Percentiles rank a stretch among this genome's conserved stretches.
These are phyloP conservation scores for Lithobates pipiens DNA, from an alignment of 2,797 vertebrate genomes.

Conservation along the genomic window DNA sequence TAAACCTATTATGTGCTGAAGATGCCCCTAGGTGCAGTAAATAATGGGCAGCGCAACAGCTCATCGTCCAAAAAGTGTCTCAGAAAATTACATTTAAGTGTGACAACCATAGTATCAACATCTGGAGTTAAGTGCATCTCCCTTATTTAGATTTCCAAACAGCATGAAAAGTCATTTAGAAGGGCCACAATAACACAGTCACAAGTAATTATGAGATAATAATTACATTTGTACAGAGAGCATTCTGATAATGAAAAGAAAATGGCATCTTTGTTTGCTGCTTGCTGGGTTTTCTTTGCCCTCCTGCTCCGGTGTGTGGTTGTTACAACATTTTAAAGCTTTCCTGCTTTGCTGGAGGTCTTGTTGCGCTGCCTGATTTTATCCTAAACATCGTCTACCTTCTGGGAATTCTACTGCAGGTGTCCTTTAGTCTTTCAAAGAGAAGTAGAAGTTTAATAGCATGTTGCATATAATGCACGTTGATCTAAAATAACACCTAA, in stretches of 20 bases:
- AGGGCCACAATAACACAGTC: constrained; percentile 12
- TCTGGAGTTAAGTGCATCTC: neutral
- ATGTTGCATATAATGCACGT: neutral
- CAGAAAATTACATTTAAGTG: neutral
- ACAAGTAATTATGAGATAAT: neutral
- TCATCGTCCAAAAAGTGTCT: neutral
- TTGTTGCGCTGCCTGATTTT: neutral
- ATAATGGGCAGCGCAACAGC: neutral
- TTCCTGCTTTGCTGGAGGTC: constrained; percentile 10
- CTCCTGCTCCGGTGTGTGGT: constrained; percentile 13
- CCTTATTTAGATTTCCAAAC: neutral
- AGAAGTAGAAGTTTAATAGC: constrained; percentile 11
- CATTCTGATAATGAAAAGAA: neutral
- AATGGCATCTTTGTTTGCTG: neutral
- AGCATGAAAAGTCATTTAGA: neutral
- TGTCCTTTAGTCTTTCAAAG: constrained; percentile 23
- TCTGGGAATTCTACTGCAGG: neutral
- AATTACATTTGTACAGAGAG: constrained; percentile 11
- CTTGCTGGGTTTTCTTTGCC: constrained; percentile 6
- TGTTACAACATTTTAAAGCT: constrained; percentile 2
- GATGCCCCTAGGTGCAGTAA: neutral
- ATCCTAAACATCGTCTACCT: neutral
- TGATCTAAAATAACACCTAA: neutral
- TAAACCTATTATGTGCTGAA: neutral
- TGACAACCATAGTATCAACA: neutral